Evolutionary conservation across 2,888 invertebrate species (phyloP).

Genomic region (Eledona agricola): DNA sequence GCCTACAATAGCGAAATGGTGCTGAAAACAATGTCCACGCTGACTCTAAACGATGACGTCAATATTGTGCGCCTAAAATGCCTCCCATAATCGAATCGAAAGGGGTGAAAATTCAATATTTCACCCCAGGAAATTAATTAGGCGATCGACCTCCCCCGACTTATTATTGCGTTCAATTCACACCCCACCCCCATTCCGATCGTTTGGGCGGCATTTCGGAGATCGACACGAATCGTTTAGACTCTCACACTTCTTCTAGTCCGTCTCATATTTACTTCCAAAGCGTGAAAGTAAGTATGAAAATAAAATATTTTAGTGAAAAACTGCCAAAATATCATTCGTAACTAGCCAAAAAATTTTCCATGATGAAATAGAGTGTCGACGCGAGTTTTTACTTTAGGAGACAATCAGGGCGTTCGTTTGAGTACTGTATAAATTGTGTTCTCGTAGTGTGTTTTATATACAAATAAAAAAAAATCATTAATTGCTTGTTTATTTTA

Average conservation of each 20-base stretch:
- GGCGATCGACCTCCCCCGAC: background rate
- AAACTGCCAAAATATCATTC: conserved; percentile 48
- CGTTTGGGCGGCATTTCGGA: conserved; percentile 1
- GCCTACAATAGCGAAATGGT: conserved; percentile 22
- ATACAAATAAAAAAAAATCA: conserved; percentile 45
- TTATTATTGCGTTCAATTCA: background rate
- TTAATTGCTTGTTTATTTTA: conserved; percentile 36
- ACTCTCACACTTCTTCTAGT: conserved; percentile 3
- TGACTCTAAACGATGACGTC: conserved; percentile 17
- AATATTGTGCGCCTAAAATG: conserved; percentile 2
- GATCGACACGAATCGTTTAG: conserved; percentile 9
- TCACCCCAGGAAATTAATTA: conserved; percentile 1
- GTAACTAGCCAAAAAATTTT: conserved; percentile 46
- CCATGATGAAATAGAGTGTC: conserved; percentile 12
- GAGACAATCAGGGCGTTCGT: conserved; percentile 50
- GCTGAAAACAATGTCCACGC: conserved; percentile 9
- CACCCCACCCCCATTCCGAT: no score
- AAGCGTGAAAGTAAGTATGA: conserved; percentile 1
- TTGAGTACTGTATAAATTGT: conserved; percentile 38
- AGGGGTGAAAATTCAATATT: background rate
- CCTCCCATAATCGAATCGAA: background rate
- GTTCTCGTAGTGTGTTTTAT: conserved; percentile 52
- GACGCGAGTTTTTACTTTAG: conserved; percentile 44
- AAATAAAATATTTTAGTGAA: conserved; percentile 12
- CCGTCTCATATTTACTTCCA: conserved; percentile 11